Evolutionary conservation across 1,140 invertebrate species (phyloP).

Genomic region (Drosophila seguyi): DNA sequence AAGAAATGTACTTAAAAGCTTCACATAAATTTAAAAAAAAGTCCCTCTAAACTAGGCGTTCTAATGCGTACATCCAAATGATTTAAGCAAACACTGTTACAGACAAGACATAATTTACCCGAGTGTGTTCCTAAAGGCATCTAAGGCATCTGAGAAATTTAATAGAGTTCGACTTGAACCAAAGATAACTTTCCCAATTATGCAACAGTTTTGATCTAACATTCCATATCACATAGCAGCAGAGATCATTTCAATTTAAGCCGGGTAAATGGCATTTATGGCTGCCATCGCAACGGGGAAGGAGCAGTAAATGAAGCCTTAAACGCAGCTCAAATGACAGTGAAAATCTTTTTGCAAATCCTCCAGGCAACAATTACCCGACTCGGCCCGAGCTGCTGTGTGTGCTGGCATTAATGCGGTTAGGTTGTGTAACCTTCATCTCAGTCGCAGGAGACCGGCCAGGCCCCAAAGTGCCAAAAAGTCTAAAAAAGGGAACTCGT

Average conservation of each 20-base stretch:
- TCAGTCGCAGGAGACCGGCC: conserved; percentile 42
- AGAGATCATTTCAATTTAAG: conserved; percentile 39
- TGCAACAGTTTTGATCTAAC: conserved; percentile 3
- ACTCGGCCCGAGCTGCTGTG: conserved; percentile 5
- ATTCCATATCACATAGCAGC: conserved; percentile 8
- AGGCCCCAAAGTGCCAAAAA: conserved; percentile 54
- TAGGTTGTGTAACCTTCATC: conserved; percentile 60
- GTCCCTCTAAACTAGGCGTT: background rate
- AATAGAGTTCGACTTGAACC: background rate
- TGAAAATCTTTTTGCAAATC: conserved; percentile 68
- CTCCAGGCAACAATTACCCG: conserved; percentile 65
- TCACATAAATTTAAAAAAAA: background rate
- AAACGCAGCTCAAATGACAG: conserved; percentile 62
- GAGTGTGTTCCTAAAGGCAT: background rate
- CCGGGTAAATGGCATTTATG: conserved; percentile 25
- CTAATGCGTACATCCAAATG: background rate
- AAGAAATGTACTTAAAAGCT: background rate
- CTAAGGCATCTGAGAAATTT: background rate
- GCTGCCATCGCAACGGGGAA: conserved; percentile 9
- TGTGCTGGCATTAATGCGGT: conserved; percentile 65
- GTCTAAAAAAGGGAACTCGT: conserved; percentile 47
- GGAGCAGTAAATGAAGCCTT: conserved; percentile 44
- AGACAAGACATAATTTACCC: background rate
- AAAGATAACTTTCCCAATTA: background rate
- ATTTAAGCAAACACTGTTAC: background rate